Percentiles rank a stretch among this genome's conserved stretches.
Evolutionary conservation across 1,140 invertebrate species (phyloP).

Genomic region (Penaeus chinensis): DNA sequence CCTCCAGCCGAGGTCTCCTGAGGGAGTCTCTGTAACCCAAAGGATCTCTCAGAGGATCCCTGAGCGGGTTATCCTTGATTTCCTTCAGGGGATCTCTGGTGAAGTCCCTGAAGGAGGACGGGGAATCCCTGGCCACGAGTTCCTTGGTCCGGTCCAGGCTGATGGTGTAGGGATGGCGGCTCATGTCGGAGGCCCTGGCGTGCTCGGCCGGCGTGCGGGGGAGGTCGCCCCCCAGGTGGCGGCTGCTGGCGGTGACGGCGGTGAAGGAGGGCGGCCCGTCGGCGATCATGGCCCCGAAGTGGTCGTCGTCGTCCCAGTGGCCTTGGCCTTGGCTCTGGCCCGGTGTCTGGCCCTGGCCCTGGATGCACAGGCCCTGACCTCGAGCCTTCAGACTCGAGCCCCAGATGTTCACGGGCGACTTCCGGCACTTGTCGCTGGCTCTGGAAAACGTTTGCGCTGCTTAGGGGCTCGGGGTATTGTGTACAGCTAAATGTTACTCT

Average conservation of each 20-base stretch:
- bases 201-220: conserved; percentile 26
- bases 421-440: conserved; percentile 34
- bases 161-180: conserved; percentile 61
- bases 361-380: conserved; percentile 46
- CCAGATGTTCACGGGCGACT: conserved; percentile 57
- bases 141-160: conserved; percentile 61
- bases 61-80: conserved; percentile 60
- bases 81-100: conserved; percentile 55
- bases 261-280: conserved; percentile 41
- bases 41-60: conserved; percentile 16
- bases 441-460: not conserved
- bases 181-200: conserved; percentile 38
- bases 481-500: too few species aligned
- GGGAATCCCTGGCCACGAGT: conserved; percentile 37
- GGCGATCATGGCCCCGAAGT: not conserved
- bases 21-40: conserved; percentile 32
- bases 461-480: not conserved
- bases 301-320: conserved; percentile 43
- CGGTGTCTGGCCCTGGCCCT: conserved; percentile 35
- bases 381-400: conserved; percentile 38
- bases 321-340: conserved; percentile 9
- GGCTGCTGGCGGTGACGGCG: conserved; percentile 33
- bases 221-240: conserved; percentile 18
- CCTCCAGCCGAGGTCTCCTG: conserved; percentile 47
- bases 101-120: conserved; percentile 35